Percentiles rank a stretch among this genome's conserved stretches.
Evolutionary conservation across 2,888 invertebrate species (phyloP).

Genomic region (Diarsia brunnea): DNA sequence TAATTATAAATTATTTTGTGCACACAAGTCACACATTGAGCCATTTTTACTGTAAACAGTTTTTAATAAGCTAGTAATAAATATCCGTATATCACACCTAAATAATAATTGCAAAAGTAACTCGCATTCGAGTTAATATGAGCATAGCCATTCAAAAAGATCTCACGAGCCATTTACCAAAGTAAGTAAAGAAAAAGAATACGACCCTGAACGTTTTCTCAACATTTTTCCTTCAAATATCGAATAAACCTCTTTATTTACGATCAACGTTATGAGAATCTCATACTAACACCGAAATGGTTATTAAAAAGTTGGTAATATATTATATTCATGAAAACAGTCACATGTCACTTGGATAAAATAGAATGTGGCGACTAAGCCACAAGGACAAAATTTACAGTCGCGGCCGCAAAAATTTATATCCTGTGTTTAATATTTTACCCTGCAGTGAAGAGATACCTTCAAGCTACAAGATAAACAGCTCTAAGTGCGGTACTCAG

Average conservation of each 20-base stretch:
- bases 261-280: conserved; percentile 55
- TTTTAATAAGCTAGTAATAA: conserved; percentile 12
- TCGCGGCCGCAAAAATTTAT: conserved; percentile 60
- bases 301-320: conserved; percentile 64
- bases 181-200: conserved; percentile 27
- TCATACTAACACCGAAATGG: conserved; percentile 39
- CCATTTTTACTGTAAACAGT: background rate
- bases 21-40: background rate
- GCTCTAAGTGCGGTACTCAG: no score
- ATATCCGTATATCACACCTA: background rate
- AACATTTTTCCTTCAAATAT: conserved; percentile 34
- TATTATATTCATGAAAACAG: conserved; percentile 62
- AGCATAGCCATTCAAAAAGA: conserved; percentile 14
- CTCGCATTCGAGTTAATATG: background rate
- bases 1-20: conserved; percentile 33
- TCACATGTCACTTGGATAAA: conserved; percentile 62
- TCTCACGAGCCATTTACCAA: conserved; percentile 26
- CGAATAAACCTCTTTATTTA: conserved; percentile 62
- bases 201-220: conserved; percentile 4
- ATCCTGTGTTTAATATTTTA: conserved; percentile 69
- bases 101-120: conserved; percentile 10
- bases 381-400: conserved; percentile 67
- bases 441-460: conserved; percentile 63
- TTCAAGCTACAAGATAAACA: conserved; percentile 60
- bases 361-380: conserved; percentile 63